These are phyloP conservation scores for Bradypodion pumilum DNA, from an alignment of 2,797 vertebrate genomes.

Conservation along the genomic window DNA sequence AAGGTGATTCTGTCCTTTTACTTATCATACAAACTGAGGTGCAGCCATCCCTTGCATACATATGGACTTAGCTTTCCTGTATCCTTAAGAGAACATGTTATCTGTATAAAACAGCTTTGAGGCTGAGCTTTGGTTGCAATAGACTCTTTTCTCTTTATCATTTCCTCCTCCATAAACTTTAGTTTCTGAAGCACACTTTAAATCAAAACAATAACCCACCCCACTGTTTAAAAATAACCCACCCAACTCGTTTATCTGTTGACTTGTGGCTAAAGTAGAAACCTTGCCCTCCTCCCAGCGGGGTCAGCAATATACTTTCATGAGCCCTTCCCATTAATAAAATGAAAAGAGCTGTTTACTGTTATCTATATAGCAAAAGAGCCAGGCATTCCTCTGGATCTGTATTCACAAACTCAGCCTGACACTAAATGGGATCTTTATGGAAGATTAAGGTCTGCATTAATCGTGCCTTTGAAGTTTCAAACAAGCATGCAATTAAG, in stretches of 20 bases:
- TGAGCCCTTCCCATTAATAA: conserved; percentile 22
- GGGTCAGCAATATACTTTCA: neutral
- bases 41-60: conserved; percentile 1
- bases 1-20: neutral
- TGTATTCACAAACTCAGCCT: neutral
- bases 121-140: neutral
- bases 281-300: neutral
- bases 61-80: neutral
- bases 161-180: conserved; percentile 21
- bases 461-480: conserved; percentile 6
- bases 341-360: conserved; percentile 1
- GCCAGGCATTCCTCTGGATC: conserved; percentile 3
- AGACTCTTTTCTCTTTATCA: neutral
- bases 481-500: neutral
- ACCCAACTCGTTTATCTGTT: conserved; percentile 23
- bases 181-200: neutral
- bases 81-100: neutral
- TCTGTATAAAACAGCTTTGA: neutral
- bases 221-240: neutral
- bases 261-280: neutral
- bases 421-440: conserved; percentile 30
- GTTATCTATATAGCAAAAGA: conserved; percentile 1
- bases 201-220: conserved; percentile 30
- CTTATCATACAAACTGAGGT: neutral
- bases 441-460: conserved; percentile 10